These are phyloP conservation scores for Caracal caracal DNA, from an alignment of 2,113 vertebrate species.

Conservation along the genomic window DNA sequence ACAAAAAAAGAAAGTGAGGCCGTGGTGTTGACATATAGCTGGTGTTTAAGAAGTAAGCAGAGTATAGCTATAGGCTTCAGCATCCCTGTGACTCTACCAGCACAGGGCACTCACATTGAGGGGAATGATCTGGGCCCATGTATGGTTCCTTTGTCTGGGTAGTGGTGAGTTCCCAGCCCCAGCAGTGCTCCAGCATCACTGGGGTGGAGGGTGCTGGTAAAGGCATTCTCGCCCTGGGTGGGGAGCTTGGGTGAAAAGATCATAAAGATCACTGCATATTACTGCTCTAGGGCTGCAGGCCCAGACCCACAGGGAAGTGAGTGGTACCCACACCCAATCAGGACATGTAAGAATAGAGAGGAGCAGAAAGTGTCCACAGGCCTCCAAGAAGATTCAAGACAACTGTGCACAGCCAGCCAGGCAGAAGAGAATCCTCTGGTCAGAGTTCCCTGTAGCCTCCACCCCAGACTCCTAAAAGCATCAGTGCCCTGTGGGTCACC, in stretches of 20 bases:
- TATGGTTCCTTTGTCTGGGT: not conserved
- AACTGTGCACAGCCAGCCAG: no score
- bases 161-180: not conserved
- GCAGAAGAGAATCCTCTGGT: not conserved
- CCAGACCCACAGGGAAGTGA: not conserved
- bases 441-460: not conserved
- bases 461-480: not conserved
- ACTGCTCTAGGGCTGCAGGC: no score
- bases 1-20: not conserved
- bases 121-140: not conserved
- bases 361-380: not conserved
- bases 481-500: not conserved
- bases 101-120: not conserved
- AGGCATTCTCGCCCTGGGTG: not conserved
- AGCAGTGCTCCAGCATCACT: rapidly evolving
- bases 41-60: not conserved
- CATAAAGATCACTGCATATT: not conserved
- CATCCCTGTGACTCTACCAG: not conserved
- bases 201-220: not conserved
- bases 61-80: not conserved
- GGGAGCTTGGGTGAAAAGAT: not conserved
- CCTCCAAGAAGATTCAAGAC: not conserved
- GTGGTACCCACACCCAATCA: rapidly evolving
- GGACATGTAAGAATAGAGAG: not conserved
- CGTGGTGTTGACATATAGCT: not conserved